Conservation (phyloP, 1,140 invertebrate genomes). For the Bombus huntii region DNA sequence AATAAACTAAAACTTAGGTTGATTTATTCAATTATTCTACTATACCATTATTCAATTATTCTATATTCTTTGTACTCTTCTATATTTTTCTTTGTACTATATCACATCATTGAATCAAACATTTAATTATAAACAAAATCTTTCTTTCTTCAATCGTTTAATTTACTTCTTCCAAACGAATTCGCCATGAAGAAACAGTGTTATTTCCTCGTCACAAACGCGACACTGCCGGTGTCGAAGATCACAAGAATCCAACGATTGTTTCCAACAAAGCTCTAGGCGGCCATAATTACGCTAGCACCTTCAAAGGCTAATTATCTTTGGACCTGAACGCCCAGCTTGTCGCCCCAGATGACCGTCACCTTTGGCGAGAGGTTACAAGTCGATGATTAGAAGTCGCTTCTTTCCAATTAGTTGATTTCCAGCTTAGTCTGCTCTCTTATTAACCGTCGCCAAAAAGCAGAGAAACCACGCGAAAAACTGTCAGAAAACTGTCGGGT, state of each 20-base stretch:
- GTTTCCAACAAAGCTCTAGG: constrained; percentile 11
- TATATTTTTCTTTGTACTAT: too few species aligned
- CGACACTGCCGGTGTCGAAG: constrained; percentile 31
- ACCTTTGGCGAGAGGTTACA: constrained; percentile 59
- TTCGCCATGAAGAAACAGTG: background rate
- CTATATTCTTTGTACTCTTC: too few species aligned
- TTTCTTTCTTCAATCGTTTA: too few species aligned
- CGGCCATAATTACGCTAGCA: constrained; percentile 65
- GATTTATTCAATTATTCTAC: background rate
- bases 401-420: constrained; percentile 72
- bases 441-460: constrained; percentile 63
- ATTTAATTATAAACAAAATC: too few species aligned
- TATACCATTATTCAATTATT: background rate
- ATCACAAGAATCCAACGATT: constrained; percentile 55
- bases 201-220: constrained; percentile 16
- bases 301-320: constrained; percentile 69
- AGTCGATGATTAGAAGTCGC: constrained; percentile 67
- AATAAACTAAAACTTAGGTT: too few species aligned
- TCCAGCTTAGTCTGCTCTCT: constrained; percentile 54
- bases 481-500: constrained; percentile 36
- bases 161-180: background rate
- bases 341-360: constrained; percentile 41
- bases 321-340: constrained; percentile 44
- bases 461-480: constrained; percentile 37
- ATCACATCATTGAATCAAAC: too few species aligned